Percentiles rank a stretch among this genome's conserved stretches.
These are phyloP conservation scores for Callopanchax toddi DNA, from an alignment of 2,113 vertebrate genomes.

Conservation along the genomic window DNA sequence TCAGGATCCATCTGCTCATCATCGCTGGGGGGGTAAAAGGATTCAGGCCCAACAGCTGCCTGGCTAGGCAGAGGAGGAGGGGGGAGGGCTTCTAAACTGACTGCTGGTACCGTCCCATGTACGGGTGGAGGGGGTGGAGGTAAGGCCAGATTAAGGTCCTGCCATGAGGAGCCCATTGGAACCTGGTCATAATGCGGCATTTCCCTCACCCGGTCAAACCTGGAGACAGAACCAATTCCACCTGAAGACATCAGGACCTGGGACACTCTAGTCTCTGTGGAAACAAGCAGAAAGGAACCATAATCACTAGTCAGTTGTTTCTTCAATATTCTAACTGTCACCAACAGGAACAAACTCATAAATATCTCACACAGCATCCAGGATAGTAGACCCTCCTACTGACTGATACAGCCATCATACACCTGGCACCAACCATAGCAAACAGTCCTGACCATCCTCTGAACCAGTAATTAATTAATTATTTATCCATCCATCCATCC, in stretches of 20 bases:
- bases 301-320: too few species aligned
- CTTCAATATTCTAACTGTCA: too few species aligned
- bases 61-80: constrained; percentile 86
- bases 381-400: too few species aligned
- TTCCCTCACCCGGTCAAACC: constrained; percentile 70
- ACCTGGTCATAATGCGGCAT: constrained; percentile 79
- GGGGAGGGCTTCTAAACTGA: constrained; percentile 80
- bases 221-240: constrained; percentile 43
- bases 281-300: constrained; percentile 17
- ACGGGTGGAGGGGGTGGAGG: constrained; percentile 43
- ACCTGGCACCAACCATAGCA: too few species aligned
- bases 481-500: too few species aligned
- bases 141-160: constrained; percentile 33
- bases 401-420: too few species aligned
- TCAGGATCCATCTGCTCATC: constrained; percentile 56
- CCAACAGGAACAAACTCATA: too few species aligned
- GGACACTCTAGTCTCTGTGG: constrained; percentile 5
- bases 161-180: constrained; percentile 57
- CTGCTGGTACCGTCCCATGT: constrained; percentile 54
- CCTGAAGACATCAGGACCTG: constrained; percentile 62
- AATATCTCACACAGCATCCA: too few species aligned
- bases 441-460: too few species aligned
- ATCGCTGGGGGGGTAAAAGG: constrained; percentile 67
- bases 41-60: constrained; percentile 81
- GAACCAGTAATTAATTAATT: too few species aligned